Evolutionary conservation across 2,113 vertebrate species (phyloP).

Genomic region (Cyprinodon variegatus): DNA sequence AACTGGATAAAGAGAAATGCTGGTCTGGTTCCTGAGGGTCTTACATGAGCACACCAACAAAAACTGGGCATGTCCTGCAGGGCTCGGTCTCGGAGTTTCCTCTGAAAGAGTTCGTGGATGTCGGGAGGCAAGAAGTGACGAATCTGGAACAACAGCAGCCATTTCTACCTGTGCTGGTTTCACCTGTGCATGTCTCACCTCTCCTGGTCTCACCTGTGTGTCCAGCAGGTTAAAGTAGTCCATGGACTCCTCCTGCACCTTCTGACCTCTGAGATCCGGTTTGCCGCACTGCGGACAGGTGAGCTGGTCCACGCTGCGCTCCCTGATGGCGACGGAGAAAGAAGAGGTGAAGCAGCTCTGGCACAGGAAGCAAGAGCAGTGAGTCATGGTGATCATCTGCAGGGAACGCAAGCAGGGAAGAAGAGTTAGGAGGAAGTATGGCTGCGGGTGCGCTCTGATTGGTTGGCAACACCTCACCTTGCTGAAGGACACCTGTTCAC

Average conservation of each 20-base stretch:
- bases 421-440: conserved; percentile 4
- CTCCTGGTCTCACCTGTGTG: conserved; percentile 70
- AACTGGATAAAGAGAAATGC: too few species aligned
- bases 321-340: conserved; percentile 79
- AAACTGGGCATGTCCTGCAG: conserved; percentile 81
- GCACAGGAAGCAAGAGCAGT: conserved; percentile 81
- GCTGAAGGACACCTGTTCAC: conserved; percentile 79
- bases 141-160: conserved; percentile 62
- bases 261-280: conserved; percentile 68
- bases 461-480: conserved; percentile 62
- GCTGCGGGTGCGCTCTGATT: background rate
- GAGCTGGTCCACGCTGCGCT: conserved; percentile 74
- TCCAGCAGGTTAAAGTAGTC: conserved; percentile 83
- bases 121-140: conserved; percentile 77
- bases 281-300: conserved; percentile 79
- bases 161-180: background rate
- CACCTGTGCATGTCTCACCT: background rate
- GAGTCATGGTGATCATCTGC: conserved; percentile 82
- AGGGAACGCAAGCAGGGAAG: background rate
- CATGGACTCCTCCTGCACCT: conserved; percentile 67
- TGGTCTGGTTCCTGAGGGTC: conserved; percentile 12
- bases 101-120: conserved; percentile 82
- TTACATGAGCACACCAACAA: conserved; percentile 84
- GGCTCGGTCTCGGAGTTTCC: conserved; percentile 81
- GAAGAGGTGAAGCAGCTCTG: conserved; percentile 78